Conservation (phyloP, 92 coral and sea anemone genomes). For the Paramuricea clavata region DNA sequence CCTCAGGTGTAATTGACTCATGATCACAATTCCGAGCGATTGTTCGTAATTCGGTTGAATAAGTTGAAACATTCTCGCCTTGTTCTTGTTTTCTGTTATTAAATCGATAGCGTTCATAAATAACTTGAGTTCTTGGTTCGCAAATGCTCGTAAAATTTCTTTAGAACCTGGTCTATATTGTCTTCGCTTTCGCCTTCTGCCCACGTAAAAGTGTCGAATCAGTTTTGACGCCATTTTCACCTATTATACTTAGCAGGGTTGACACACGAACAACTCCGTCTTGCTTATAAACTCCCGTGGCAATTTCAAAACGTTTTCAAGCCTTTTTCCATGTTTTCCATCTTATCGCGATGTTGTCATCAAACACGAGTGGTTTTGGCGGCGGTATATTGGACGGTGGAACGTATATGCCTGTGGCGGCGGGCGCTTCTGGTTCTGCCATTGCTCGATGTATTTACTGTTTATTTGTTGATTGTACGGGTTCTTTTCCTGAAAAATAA, state of each 20-base stretch:
- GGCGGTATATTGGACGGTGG: slow-evolving; percentile 71
- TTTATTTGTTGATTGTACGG: neutral
- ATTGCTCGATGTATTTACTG: too few species aligned
- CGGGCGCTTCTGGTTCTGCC: slow-evolving; percentile 25
- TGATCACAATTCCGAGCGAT: slow-evolving; percentile 66
- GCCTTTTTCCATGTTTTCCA: slow-evolving; percentile 74
- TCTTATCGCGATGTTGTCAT: slow-evolving; percentile 66
- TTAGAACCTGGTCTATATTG: slow-evolving; percentile 41
- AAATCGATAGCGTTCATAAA: slow-evolving; percentile 73
- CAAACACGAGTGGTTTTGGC: slow-evolving; percentile 69
- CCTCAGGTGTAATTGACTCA: slow-evolving; percentile 58
- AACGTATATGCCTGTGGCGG: slow-evolving; percentile 51
- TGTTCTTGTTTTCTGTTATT: slow-evolving; percentile 71
- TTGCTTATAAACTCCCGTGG: slow-evolving; percentile 66
- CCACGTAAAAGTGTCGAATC: slow-evolving; percentile 71
- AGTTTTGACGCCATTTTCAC: slow-evolving; percentile 62
- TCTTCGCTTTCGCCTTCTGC: slow-evolving; percentile 51
- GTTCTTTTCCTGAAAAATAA: neutral
- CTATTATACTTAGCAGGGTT: slow-evolving; percentile 63
- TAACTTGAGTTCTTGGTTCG: slow-evolving; percentile 72
- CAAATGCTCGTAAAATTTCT: slow-evolving; percentile 67
- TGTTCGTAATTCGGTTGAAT: slow-evolving; percentile 60
- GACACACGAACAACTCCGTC: slow-evolving; percentile 63
- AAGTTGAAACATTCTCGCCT: slow-evolving; percentile 63
- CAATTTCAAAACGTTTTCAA: slow-evolving; percentile 68